Base-by-base conservation (phyloP, 2,797 vertebrate species). In the Pangasius mekongensis region DNA sequence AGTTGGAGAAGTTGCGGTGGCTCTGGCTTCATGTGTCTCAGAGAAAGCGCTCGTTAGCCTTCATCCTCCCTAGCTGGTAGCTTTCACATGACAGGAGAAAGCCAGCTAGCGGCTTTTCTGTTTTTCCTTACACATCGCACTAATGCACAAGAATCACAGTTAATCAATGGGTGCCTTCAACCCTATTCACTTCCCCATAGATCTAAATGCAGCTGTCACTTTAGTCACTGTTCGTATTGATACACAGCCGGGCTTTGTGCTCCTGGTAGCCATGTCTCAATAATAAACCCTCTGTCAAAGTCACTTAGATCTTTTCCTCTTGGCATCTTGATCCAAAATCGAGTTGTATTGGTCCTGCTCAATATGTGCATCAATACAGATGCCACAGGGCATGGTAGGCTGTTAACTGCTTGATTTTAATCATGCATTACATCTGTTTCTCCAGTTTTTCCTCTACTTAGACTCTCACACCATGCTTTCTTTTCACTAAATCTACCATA, bases 101-200 rank as follows among this genome's bases (percentile, higher is more conserved):
- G 22, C 36, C 39, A 80, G 52, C 52, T 58, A 27, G 9, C 14
- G 49, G 49, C n/a, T 36, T 56, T 80, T 56, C 77, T 33, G 20
- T 18, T 56, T 80, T 80, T 36, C 52, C 33, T 36, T 81, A 24
- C 30, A 60, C 22, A 13, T 22, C 2, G 3, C n/a, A 30, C n/a
- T 78, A 78, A 78, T 54, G 54, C 30, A 36, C 33, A 39, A 8
- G 27, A 47, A 64, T 64, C 54, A n/a, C 4, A 30, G 39, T 49
- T 67, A n/a, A 83, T 67, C 82, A 20, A 67, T 64, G 60, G 27
- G 24, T 18, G 81, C 60, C 18, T 83, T 83, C 43, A 67, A 67
- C 27, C 39, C 39, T 10, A 66, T 49, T 62, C 5, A 52, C 36
- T n/a, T 83, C 64, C 56, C 33, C 54, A 27, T 7, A 60, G 22